These are phyloP conservation scores for Clarias gariepinus DNA, from an alignment of 2,113 vertebrate genomes.

Conservation along the genomic window DNA sequence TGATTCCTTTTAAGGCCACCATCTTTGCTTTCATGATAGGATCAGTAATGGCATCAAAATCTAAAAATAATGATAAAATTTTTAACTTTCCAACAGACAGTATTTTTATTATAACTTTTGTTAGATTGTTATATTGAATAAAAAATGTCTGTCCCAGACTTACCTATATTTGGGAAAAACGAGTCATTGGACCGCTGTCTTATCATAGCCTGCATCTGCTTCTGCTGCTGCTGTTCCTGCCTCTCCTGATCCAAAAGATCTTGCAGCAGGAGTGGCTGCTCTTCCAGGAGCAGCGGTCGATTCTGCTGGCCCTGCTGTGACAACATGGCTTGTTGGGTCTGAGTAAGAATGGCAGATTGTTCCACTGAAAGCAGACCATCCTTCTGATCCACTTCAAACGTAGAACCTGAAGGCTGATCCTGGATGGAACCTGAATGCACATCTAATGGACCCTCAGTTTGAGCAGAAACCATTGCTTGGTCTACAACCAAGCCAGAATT, in stretches of 20 bases:
- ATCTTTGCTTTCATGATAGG: slow-evolving; percentile 99
- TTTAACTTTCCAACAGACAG: neutral
- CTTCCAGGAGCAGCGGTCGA: slow-evolving; percentile 88
- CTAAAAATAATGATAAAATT: slow-evolving; percentile 62
- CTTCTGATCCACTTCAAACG: slow-evolving; percentile 66
- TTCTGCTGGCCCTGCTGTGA: slow-evolving; percentile 75
- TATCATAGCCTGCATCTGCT: slow-evolving; percentile 97
- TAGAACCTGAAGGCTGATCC: slow-evolving; percentile 64
- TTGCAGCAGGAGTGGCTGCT: slow-evolving; percentile 93
- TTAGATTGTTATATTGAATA: neutral
- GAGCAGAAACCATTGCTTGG: slow-evolving; percentile 76
- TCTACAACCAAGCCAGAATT: slow-evolving; percentile 70
- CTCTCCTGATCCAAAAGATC: slow-evolving; percentile 97
- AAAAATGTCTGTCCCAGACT: neutral
- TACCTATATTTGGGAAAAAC: slow-evolving; percentile 87
- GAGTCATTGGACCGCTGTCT: slow-evolving; percentile 83
- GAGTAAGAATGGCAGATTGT: slow-evolving; percentile 61
- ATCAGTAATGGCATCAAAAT: slow-evolving; percentile 93
- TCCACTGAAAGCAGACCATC: slow-evolving; percentile 65
- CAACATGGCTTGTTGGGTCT: slow-evolving; percentile 76
- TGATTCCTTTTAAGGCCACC: slow-evolving; percentile 97
- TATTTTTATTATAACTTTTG: neutral
- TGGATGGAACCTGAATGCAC: slow-evolving; percentile 71
- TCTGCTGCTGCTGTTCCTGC: slow-evolving; percentile 95
- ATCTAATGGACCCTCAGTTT: slow-evolving; percentile 69